Base-by-base conservation (phyloP, 2,888 invertebrate species). In the Harpalus rubripes region DNA sequence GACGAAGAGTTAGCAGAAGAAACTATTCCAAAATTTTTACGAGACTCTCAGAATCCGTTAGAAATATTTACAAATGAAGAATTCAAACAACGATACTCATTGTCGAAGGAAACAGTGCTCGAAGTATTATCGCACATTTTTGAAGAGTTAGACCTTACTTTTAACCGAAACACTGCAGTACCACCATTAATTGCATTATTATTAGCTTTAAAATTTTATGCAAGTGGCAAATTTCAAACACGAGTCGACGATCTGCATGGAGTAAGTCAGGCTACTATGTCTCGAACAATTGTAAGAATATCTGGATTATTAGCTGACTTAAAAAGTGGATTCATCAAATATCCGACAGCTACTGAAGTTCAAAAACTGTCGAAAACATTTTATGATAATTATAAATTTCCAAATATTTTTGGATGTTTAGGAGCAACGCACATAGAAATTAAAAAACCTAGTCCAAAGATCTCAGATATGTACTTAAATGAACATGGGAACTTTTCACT, bases 401-500 rank as follows among this genome's bases (percentile, higher is more conserved):
- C 88, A 3, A 86, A 87, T 72, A 84, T 86, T 4, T 85, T 87
- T 78, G 88, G 87, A 10, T 88, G 88, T 72, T 79, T 88, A 56
- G 87, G 87, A 22, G 79, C 87, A 18, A 87, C 87, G 22, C 88
- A 87, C 44, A 86, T 88, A 59, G 87, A 87, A 12, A 86, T 87
- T 6, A 85, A 87, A 85, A 86, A 86, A 15, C 87, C 87, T 44
- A 86, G 86, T 32, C 85, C 85, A 22, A 52, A 85, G 32, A 59
- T 85, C n/a, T 44, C 85, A 56, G 84, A 85, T 68, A 86, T 84
- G 6, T 87, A 86, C 84, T 85, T 86, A 10, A 88, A 88, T 84
- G 87, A 87, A 84, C 86, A 86, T 61, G 87, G 87, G 32, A 87
- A 86, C 79, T 86, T 87, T 86, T 87, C 87, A 12, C 86, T 87